Evolutionary conservation across 2,888 invertebrate genomes (phyloP).

Genomic region (Drosophila planitibia): DNA sequence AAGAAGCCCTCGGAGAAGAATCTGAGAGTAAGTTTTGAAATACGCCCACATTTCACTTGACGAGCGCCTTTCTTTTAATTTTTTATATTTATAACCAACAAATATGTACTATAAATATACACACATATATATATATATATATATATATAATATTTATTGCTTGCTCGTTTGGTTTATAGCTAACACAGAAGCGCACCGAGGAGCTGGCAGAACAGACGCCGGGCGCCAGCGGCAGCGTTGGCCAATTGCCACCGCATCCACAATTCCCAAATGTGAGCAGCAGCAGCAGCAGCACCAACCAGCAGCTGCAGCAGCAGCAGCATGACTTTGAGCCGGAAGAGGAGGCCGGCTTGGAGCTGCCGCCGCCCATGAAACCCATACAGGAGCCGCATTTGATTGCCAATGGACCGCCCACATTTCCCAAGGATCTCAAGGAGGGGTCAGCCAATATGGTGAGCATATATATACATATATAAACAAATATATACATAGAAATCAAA

Average conservation of each 20-base stretch:
- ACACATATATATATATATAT: conserved; percentile 2
- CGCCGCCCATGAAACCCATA: conserved; percentile 98
- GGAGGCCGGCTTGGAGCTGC: conserved; percentile 93
- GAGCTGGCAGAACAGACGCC: conserved; percentile 74
- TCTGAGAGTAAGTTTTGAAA: conserved; percentile 89
- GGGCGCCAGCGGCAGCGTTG: conserved; percentile 58
- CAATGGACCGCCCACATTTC: conserved; percentile 84
- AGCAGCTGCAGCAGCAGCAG: conserved; percentile 77
- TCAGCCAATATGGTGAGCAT: conserved; percentile 88
- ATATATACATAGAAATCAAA: background rate
- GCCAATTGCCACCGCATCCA: conserved; percentile 44
- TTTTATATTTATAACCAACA: conserved; percentile 64
- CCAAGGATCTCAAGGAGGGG: conserved; percentile 86
- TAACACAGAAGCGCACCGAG: conserved; percentile 85
- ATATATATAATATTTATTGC: conserved; percentile 22
- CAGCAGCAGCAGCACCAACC: conserved; percentile 4
- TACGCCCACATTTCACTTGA: conserved; percentile 2
- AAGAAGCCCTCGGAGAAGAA: conserved; percentile 94
- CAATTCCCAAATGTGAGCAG: conserved; percentile 6
- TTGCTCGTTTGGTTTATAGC: conserved; percentile 51
- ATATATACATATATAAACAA: fast-evolving
- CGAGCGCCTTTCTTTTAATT: conserved; percentile 10
- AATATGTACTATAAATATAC: conserved; percentile 14
- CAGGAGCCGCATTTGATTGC: conserved; percentile 87
- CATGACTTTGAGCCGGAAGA: conserved; percentile 88